Evolutionary conservation across 2,797 vertebrate species (phyloP), one percentile per base, ranked within the genome.

Genomic region (Cuculus canorus): DNA sequence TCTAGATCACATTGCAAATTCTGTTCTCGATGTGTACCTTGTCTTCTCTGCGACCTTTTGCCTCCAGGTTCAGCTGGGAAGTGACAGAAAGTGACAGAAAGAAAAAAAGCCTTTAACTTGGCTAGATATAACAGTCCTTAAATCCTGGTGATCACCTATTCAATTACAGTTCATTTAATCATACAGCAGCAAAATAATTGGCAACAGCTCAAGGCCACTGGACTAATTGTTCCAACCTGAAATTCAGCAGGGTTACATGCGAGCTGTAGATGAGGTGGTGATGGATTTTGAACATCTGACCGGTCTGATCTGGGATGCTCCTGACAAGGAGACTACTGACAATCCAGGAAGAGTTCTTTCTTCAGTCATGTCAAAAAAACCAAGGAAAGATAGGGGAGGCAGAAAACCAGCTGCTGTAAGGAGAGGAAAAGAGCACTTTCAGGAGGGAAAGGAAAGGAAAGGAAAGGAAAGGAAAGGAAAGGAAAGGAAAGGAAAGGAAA

Each of bases 111-210:
- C 71, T 69, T 85, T 65, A 76, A 39, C 64, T 91, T 91, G 72
- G 64, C 64, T 63, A 80, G 75, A 64, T 93, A 10, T 30, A 89
- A 85, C 43, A 35, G 28, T 94, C 92, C 94, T 95, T 92, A 92
- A 92, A 89, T 82, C 33, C 25, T 77, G 56, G 60, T 87, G 82
- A 92, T 86, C 79, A 53, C 68, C 82, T 94, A 87, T 71, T 94
- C 84, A 80, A 78, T 80, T 89, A 92, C 88, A 82, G 64, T 52
- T 81, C 56, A 91, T 93, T 93, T 96, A 95, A 95, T 94, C 88
- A 93, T 50, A 86, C 28, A 69, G 88, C 65, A 95, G 66, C 59
- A 96, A 90, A 95, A 93, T 93, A 96, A 92, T 68, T 91, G 86
- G 91, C 87, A 94, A 68, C 7, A 8, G 69, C 90, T 96, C 82